A percentile compares a stretch with the other conserved stretches of the same genome.
These are phyloP conservation scores for Mesorhabditis belari DNA, from an alignment of 2,888 invertebrate genomes.

Conservation along the genomic window DNA sequence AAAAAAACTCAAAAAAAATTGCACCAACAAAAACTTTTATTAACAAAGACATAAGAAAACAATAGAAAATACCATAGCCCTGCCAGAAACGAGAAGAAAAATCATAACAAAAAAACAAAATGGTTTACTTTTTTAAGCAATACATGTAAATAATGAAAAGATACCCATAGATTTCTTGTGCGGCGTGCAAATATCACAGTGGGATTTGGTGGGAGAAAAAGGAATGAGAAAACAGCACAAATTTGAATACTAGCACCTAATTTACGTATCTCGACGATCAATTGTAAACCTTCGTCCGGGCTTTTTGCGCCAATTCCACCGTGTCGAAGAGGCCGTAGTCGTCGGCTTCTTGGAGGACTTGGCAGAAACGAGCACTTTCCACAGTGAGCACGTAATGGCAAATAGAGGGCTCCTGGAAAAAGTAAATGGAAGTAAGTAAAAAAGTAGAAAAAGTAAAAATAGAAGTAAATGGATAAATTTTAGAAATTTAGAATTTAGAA, in stretches of 20 bases:
- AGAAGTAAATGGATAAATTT: not conserved
- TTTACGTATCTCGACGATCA: not conserved
- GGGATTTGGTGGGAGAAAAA: too few species aligned
- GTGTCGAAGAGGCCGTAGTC: constrained; percentile 19
- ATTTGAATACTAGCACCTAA: too few species aligned
- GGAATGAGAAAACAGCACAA: not conserved
- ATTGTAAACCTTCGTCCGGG: not conserved
- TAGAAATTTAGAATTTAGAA: not conserved
- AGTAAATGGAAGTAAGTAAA: constrained; percentile 58
- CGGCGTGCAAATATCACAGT: too few species aligned
- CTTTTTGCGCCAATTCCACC: not conserved
- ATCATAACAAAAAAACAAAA: too few species aligned
- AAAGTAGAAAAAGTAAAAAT: not conserved
- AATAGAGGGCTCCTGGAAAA: constrained; percentile 79
- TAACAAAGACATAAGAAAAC: too few species aligned
- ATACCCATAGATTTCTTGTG: too few species aligned
- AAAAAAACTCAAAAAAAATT: too few species aligned
- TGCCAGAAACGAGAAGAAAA: too few species aligned
- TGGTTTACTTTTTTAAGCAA: too few species aligned
- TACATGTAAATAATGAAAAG: too few species aligned
- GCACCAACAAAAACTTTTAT: too few species aligned
- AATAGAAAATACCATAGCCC: too few species aligned
- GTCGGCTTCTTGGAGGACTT: constrained; percentile 20
- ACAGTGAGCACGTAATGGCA: constrained; percentile 90
- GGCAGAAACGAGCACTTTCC: constrained; percentile 58